Percentiles rank a stretch among this genome's conserved stretches.
Evolutionary conservation across 2,888 invertebrate genomes (phyloP).

Genomic region (Sinelater perroti): DNA sequence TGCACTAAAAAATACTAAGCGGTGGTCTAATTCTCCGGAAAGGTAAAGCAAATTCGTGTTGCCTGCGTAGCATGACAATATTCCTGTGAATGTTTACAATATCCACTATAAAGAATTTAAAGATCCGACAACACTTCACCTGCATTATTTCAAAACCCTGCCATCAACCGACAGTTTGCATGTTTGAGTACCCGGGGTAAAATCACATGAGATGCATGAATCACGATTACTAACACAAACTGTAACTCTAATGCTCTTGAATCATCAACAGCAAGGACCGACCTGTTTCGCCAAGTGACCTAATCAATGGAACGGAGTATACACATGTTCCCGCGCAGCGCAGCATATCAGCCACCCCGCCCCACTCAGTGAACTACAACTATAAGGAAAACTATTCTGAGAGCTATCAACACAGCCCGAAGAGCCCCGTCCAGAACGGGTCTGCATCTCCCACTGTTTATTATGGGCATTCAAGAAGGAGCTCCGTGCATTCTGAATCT

Average conservation of each 20-base stretch:
- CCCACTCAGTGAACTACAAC: slow-evolving; percentile 55
- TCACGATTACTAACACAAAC: no score
- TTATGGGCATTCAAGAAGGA: slow-evolving; percentile 69
- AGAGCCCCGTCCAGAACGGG: slow-evolving; percentile 64
- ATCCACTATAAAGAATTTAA: no score
- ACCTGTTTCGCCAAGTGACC: slow-evolving; percentile 62
- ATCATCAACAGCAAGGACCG: slow-evolving; percentile 66
- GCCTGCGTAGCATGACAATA: slow-evolving; percentile 36
- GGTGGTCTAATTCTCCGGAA: slow-evolving; percentile 58
- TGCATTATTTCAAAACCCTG: no score
- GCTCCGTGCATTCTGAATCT: slow-evolving; percentile 72
- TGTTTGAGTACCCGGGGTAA: no score
- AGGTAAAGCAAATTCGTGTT: slow-evolving; percentile 54
- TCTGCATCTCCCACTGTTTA: slow-evolving; percentile 69
- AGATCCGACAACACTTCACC: no score
- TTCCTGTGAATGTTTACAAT: no score
- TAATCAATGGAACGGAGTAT: slow-evolving; percentile 57
- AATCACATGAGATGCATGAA: no score
- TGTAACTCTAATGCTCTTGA: no score
- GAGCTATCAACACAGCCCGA: slow-evolving; percentile 58
- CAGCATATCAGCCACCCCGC: slow-evolving; percentile 59
- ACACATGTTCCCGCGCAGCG: slow-evolving; percentile 53
- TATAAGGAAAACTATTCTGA: slow-evolving; percentile 58
- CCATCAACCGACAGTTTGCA: no score
- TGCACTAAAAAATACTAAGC: slow-evolving; percentile 54